These are phyloP conservation scores for Menura novaehollandiae DNA, from an alignment of 2,113 vertebrate species.

Conservation along the genomic window DNA sequence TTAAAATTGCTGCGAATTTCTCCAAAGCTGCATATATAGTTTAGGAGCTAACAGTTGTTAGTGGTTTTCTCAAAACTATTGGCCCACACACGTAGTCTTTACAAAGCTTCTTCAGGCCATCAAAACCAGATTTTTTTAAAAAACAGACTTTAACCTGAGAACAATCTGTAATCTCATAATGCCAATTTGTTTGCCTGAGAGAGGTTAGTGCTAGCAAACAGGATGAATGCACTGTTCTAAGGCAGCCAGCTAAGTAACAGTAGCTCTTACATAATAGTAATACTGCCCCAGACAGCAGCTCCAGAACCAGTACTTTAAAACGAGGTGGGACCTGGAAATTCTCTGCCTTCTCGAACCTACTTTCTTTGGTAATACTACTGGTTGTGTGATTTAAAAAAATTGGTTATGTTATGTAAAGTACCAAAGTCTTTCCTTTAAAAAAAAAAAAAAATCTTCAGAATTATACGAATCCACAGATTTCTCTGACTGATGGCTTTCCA, in stretches of 20 bases:
- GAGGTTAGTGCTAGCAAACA: neutral
- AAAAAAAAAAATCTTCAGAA: neutral
- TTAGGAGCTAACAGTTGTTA: neutral
- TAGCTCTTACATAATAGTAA: neutral
- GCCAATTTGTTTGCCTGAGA: neutral
- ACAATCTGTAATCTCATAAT: neutral
- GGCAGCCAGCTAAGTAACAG: neutral
- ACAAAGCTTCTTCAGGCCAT: neutral
- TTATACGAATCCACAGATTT: neutral
- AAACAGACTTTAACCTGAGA: neutral
- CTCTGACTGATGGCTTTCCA: neutral
- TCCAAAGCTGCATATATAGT: accelerated
- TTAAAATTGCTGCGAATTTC: neutral
- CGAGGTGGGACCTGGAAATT: neutral
- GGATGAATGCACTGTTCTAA: neutral
- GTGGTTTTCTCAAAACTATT: neutral
- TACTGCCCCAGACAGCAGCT: neutral
- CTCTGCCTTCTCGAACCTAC: neutral
- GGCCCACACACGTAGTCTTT: accelerated
- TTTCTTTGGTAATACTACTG: neutral
- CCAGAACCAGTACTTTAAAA: neutral
- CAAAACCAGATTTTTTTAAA: neutral
- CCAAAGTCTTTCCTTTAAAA: neutral
- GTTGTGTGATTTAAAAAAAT: neutral
- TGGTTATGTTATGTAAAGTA: neutral